phyloP scores from a whole-genome alignment of 2,888 invertebrate species.

The Anaspis maculata region DNA sequence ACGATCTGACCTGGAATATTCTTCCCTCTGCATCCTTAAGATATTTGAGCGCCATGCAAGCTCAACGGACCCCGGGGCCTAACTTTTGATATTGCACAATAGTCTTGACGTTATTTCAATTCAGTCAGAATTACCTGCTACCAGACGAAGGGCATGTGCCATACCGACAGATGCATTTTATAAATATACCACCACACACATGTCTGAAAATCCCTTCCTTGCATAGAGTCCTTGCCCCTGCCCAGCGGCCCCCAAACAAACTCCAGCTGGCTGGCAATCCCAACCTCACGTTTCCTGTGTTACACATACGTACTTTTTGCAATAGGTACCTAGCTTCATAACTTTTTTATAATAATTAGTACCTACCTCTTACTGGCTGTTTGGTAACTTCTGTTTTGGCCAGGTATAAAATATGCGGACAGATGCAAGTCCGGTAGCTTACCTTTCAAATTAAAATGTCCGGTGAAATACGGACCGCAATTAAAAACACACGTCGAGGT shows the following conservation, averaged over 20 bases:
- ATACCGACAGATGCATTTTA: constrained; percentile 27
- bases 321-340: too few relatives aligned
- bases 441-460: constrained; percentile 23
- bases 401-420: constrained; percentile 17
- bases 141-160: constrained; percentile 28
- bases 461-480: constrained; percentile 4
- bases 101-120: constrained; percentile 24
- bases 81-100: constrained; percentile 24
- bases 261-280: too few relatives aligned
- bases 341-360: too few relatives aligned
- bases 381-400: neutral
- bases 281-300: too few relatives aligned
- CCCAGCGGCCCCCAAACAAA: neutral
- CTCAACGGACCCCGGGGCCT: too few relatives aligned
- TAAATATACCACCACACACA: constrained; percentile 16
- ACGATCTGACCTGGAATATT: too few relatives aligned
- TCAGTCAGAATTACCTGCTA: constrained; percentile 27
- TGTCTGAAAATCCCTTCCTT: constrained; percentile 13
- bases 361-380: too few relatives aligned
- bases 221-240: neutral
- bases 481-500: constrained; percentile 1
- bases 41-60: too few relatives aligned
- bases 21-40: too few relatives aligned
- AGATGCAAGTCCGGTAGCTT: constrained; percentile 23
- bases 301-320: too few relatives aligned